Percentiles rank a stretch among this genome's conserved stretches.
phyloP scores from a whole-genome alignment of 2,113 vertebrate species.

The Otis tarda region DNA sequence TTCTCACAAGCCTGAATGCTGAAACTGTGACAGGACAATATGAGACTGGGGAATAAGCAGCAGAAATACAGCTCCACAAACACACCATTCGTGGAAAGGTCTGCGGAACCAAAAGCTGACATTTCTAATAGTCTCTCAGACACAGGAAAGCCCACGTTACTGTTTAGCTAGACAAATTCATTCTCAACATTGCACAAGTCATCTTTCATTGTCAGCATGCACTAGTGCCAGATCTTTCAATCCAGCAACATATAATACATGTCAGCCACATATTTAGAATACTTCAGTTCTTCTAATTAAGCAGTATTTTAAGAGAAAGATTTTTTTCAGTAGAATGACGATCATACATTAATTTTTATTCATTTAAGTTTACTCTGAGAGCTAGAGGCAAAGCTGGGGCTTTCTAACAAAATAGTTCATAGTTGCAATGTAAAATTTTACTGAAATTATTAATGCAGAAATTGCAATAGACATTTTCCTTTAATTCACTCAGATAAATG shows the following conservation, averaged over 20 bases:
- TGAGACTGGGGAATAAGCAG: background rate
- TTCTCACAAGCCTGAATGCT: background rate
- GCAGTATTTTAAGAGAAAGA: background rate
- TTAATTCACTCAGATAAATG: background rate
- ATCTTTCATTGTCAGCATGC: background rate
- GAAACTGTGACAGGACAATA: background rate
- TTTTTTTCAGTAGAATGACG: background rate
- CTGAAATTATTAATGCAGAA: background rate
- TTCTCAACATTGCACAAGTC: background rate
- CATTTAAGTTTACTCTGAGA: background rate
- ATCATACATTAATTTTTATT: background rate
- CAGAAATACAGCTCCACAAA: background rate
- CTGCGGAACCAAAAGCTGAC: background rate
- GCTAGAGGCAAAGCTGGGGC: background rate
- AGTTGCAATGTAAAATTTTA: background rate
- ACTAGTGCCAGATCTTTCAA: background rate
- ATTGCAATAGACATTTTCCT: background rate
- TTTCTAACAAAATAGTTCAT: background rate
- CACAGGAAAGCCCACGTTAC: background rate
- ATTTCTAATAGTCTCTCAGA: background rate
- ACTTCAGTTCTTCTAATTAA: background rate
- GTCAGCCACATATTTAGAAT: background rate
- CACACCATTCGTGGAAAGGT: background rate
- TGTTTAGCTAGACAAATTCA: background rate
- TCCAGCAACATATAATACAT: background rate